Evolutionary conservation across 2,797 vertebrate species (phyloP).

Genomic region (Sorex maritimensis): DNA sequence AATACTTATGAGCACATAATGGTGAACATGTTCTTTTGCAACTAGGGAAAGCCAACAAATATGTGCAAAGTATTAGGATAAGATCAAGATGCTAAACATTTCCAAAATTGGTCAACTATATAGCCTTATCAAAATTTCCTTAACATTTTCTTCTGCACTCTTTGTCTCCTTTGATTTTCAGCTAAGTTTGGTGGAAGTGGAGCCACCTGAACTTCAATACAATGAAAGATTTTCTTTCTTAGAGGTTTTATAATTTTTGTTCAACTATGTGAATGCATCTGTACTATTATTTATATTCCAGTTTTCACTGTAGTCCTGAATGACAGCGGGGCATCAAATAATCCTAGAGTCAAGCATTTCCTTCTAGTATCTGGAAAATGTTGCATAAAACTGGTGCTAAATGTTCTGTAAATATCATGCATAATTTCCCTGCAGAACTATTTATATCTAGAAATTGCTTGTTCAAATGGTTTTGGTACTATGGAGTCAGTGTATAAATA

Average conservation of each 20-base stretch:
- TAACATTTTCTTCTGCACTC: neutral
- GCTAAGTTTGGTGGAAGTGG: constrained; percentile 54
- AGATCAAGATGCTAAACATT: neutral
- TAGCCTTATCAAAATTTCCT: neutral
- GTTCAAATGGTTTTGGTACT: neutral
- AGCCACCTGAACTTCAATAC: neutral
- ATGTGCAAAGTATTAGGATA: neutral
- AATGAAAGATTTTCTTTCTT: constrained; percentile 62
- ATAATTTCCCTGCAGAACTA: neutral
- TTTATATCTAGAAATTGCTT: neutral
- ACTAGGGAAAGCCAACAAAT: neutral
- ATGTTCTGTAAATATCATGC: neutral
- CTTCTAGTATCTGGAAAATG: neutral
- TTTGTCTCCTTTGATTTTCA: constrained; percentile 25
- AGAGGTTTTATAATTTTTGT: constrained; percentile 70
- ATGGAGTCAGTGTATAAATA: neutral
- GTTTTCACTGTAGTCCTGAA: neutral
- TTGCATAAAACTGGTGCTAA: neutral
- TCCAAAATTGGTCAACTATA: neutral
- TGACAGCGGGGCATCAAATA: constrained; percentile 43
- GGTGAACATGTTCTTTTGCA: neutral
- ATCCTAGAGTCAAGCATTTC: neutral
- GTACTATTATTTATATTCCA: neutral
- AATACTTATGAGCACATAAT: neutral
- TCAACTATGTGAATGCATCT: constrained; percentile 1